Evolutionary conservation across 2,113 vertebrate species (phyloP), one percentile per base, ranked within the genome.

Genomic region (Amphiprion ocellaris): DNA sequence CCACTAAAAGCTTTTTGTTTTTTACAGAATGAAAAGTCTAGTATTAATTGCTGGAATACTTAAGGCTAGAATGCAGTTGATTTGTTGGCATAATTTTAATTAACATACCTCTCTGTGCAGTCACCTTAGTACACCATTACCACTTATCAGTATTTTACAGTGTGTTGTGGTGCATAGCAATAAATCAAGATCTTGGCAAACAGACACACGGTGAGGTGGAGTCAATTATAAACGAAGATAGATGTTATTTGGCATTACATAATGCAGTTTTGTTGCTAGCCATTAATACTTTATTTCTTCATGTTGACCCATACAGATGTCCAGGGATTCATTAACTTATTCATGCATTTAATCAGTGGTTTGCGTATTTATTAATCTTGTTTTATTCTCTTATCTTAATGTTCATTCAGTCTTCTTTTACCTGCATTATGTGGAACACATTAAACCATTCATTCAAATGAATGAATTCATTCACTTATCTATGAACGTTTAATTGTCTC

Each of bases 401-500:
- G 10, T 15, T 70, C 28, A 37, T 50, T 21, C 16, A 11, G 2
- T 10, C 16, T 1, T 28, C 16, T 1, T 0, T 15, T 41, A 3
- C 2, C 44, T 64, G 15, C 14, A 10, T 24, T 23, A 24, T 28
- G n/a, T 50, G 50, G 16, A 26, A 46, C 24, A 21, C 56, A 39
- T 77, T 61, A 61, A 16, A 15, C 15, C 37, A 46, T 56, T 56
- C 60, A 16, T 4, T 59, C 12, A 49, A 49, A 49, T 30, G 15
- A 70, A 59, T 49, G 10, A 4, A 70, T 33, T 70, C 17, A 59
- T 59, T 59, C 19, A 59, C 41, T 49, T 47, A 33, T 23, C 0
- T 46, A 33, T 26, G 69, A 76, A 49, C 61, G 53, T 17, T 26
- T 69, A 54, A 75, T 79, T 72, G 52, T 75, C 56, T 63, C 0